Conservation (phyloP, 2,888 invertebrate species). For the Hirtodrosophila cameraria region DNA sequence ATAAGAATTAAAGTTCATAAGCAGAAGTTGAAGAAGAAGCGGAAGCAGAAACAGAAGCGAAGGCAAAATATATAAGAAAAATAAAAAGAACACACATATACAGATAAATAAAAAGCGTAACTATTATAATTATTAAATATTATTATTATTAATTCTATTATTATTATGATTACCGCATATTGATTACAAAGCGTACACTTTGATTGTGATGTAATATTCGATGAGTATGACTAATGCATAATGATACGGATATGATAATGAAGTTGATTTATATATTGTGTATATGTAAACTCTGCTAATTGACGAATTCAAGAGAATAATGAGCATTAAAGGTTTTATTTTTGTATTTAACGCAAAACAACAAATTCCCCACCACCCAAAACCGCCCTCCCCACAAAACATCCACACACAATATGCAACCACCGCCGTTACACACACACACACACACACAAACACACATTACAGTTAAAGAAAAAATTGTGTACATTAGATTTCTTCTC, state of each 20-base stretch:
- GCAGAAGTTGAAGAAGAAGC: no score
- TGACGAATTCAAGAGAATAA: slow-evolving; percentile 38
- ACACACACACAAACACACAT: slow-evolving; percentile 5
- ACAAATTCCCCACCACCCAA: background rate
- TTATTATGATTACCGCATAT: slow-evolving; percentile 65
- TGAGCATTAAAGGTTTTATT: slow-evolving; percentile 53
- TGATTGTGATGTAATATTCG: slow-evolving; percentile 79
- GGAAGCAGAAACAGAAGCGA: no score
- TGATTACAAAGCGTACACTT: slow-evolving; percentile 76
- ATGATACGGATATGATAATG: slow-evolving; percentile 78
- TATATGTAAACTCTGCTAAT: slow-evolving; percentile 60
- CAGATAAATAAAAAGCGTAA: slow-evolving; percentile 41
- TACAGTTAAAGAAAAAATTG: slow-evolving; percentile 15
- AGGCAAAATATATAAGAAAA: slow-evolving; percentile 41
- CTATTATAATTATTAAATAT: slow-evolving; percentile 58
- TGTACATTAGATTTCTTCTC: slow-evolving; percentile 36
- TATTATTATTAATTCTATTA: slow-evolving; percentile 59
- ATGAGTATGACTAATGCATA: slow-evolving; percentile 73
- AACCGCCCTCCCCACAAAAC: background rate
- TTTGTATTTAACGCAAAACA: slow-evolving; percentile 45
- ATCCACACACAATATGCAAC: slow-evolving; percentile 16
- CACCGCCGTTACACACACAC: slow-evolving; percentile 15
- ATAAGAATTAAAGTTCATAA: slow-evolving; percentile 39
- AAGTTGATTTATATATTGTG: slow-evolving; percentile 76
- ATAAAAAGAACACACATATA: slow-evolving; percentile 34